Evolutionary conservation across 92 coral and sea anemone species (phyloP), one percentile per base, ranked within the genome.

Genomic region (Meandrina meandrites): DNA sequence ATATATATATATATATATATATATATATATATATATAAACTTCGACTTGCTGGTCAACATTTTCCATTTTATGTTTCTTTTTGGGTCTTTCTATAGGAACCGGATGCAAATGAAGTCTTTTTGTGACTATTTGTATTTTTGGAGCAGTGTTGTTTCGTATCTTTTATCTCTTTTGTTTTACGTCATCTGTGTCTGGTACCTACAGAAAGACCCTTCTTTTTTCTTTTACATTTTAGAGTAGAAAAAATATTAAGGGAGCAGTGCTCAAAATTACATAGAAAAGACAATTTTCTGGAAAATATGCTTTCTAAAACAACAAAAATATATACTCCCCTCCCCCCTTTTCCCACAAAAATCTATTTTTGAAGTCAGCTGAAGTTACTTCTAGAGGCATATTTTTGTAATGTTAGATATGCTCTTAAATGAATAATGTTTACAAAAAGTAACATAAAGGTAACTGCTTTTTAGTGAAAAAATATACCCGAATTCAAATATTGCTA

Each of bases 311-410:
- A 24, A 15, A 24, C 50, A 24, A 18, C 9, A 14, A 22, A 76
- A 45, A 76, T 1, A 17, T 66, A 66, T 66, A 66, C 18, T 66
- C 71, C 3, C 16, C 35, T 11, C 18, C 54, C 79, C 31, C n/a
- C n/a, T n/a, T n/a, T n/a, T n/a, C n/a, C n/a, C 18, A 4, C 48
- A 37, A 36, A 76, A 76, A 42, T 47, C 35, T 76, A 47, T 76
- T 71, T 71, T 71, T 34, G 12, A 71, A 71, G 12, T 71, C 11
- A 77, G 17, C 22, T 28, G 42, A 19, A 77, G 27, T 50, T 5
- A 30, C 62, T 77, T 1, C 9, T 17, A 76, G 36, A 77, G 28
- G 81, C 60, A 30, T 77, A 77, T 30, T 50, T 77, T 77, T 77
- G 22, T 27, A 77, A 48, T 7, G 40, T 21, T 30, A 47, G 34